Base-by-base conservation (phyloP, 2,888 invertebrate genomes). In the Biston betularia region DNA sequence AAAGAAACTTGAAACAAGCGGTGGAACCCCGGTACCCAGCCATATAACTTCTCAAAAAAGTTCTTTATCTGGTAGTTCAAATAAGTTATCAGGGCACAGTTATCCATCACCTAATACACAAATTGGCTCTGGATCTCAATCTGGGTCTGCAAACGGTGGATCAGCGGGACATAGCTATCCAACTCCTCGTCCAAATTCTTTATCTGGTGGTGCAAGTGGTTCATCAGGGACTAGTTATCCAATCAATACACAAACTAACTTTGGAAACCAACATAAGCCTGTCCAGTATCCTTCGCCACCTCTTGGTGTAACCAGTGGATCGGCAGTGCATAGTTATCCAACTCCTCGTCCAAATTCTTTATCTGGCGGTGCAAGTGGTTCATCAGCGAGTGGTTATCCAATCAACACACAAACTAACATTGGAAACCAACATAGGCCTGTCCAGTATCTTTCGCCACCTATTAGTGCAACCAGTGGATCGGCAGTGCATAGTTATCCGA, bases 141-240 rank as follows among this genome's bases (percentile, higher is more conserved):
- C 11, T 15, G 52, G 52, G 38, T 38, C 52, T 34, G 50, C 15
- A 53, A 15, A 15, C 15, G 14, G 14, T 35, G 38, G 38, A 38
- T 38, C 15, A 5, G 8, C 4, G 10, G 14, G 8, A 38, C 54
- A 55, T 10, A 24, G 44, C 24, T 55, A 55, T 45, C 45, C 56
- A 14, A 14, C 34, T 45, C 34, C 56, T 9, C 56, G 6, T 45
- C 45, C 45, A 1, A 45, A 44, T 6, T 55, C 44, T 10, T 55
- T 55, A 12, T 55, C 54, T 2, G 56, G 56, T 45, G 10, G 56
- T 14, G 35, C 5, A 52, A 52, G 15, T 6, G 15, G 24, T 42
- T 42, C 54, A 34, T 34, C 46, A 35, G 10, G 45, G 10, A 9
- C 35, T 15, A 34, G 56, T 11, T 34, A 56, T 14, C 38, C 46